Evolutionary conservation across 2,113 vertebrate species (phyloP).

Genomic region (Brachionichthys hirsutus): DNA sequence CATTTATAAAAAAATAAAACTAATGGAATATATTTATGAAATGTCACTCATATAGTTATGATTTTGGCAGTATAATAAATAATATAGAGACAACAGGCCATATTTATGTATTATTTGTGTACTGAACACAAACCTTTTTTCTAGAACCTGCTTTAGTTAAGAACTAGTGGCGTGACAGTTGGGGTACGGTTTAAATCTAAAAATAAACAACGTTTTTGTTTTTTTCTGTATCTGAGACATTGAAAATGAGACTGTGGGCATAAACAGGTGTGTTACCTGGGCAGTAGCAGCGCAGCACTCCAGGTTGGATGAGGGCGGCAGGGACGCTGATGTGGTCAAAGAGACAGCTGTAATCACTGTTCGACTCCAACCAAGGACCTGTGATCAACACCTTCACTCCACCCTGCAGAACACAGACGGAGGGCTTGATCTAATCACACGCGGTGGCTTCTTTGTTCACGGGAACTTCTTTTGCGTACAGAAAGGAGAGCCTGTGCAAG

Average conservation of each 20-base stretch:
- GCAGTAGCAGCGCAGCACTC: constrained; percentile 98
- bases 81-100: too few species aligned
- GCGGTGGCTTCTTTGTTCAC: background rate
- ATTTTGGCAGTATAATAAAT: too few species aligned
- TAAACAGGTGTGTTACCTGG: constrained; percentile 83
- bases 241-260: background rate
- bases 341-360: constrained; percentile 96
- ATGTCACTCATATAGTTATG: too few species aligned
- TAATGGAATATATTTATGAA: too few species aligned
- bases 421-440: constrained; percentile 10
- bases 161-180: too few species aligned
- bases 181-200: constrained; percentile 1
- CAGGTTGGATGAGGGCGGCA: constrained; percentile 96
- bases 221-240: background rate
- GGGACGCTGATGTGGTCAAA: constrained; percentile 99
- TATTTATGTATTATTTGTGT: too few species aligned
- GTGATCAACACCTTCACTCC: constrained; percentile 98
- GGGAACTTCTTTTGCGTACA: background rate
- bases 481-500: background rate
- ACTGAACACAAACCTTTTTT: too few species aligned
- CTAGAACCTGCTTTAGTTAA: too few species aligned
- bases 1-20: too few species aligned
- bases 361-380: constrained; percentile 95
- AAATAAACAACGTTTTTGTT: background rate
- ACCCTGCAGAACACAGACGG: constrained; percentile 78